Percentiles rank a stretch among this genome's conserved stretches.
Conservation (phyloP, 2,797 vertebrate genomes). For the Megaceryle alcyon region DNA sequence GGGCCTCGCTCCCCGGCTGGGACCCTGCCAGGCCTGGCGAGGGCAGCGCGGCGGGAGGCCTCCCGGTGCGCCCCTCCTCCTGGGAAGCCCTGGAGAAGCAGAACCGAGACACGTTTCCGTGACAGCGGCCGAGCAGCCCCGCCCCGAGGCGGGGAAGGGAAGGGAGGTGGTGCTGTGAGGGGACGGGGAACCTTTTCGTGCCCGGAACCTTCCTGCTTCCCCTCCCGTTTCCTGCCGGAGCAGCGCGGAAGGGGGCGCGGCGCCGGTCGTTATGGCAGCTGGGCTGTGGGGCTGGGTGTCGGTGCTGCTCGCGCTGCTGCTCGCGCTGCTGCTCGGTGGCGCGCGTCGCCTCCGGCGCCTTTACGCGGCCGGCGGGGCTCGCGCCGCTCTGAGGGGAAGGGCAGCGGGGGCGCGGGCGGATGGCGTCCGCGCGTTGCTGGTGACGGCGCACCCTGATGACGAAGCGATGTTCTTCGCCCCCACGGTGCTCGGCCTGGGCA, state of each 20-base stretch:
- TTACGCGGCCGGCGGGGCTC: neutral
- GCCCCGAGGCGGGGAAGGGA: conserved; percentile 29
- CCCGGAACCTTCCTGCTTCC: conserved; percentile 8
- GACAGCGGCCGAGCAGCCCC: neutral
- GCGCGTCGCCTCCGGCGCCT: neutral
- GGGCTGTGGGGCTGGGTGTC: neutral
- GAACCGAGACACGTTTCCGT: neutral
- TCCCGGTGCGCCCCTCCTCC: neutral
- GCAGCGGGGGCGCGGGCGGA: neutral
- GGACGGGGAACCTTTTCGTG: accelerated
- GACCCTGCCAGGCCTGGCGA: neutral
- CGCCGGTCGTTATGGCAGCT: conserved; percentile 4
- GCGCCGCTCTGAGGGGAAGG: neutral
- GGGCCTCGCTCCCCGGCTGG: neutral
- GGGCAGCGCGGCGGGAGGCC: neutral
- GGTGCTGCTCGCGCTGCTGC: neutral
- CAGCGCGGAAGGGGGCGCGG: neutral
- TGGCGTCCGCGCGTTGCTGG: conserved; percentile 56
- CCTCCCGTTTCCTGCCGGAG: neutral
- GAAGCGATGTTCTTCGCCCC: conserved; percentile 98
- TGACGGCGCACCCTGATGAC: conserved; percentile 95
- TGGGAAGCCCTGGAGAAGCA: neutral
- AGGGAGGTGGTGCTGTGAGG: accelerated
- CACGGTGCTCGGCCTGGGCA: conserved; percentile 82
- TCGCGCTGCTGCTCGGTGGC: neutral